Evolutionary conservation across 1,140 invertebrate species (phyloP).

Genomic region (Rhagoletis pomonella): DNA sequence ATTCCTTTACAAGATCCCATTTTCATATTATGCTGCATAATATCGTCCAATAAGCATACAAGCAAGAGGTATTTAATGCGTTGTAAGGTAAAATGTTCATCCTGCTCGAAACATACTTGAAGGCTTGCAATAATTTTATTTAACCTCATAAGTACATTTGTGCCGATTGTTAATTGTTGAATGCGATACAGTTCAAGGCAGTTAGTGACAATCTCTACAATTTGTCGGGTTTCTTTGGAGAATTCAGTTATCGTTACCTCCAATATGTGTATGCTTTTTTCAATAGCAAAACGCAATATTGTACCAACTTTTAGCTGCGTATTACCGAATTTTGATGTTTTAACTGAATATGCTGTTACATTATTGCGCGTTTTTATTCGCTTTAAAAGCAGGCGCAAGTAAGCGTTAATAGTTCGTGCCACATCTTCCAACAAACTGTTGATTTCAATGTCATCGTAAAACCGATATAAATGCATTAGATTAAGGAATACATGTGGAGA

Average conservation of each 20-base stretch:
- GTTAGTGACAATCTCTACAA: neutral
- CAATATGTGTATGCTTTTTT: conserved; percentile 14
- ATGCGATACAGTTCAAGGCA: neutral
- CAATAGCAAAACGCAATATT: neutral
- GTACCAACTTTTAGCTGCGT: conserved; percentile 42
- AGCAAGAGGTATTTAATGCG: conserved; percentile 16
- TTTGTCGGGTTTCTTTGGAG: neutral
- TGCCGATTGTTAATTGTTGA: neutral
- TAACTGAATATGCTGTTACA: neutral
- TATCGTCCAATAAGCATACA: conserved; percentile 29
- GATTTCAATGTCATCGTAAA: neutral
- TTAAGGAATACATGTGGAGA: conserved; percentile 63
- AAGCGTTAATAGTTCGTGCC: neutral
- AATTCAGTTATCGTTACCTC: neutral
- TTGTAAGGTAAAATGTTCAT: conserved; percentile 26
- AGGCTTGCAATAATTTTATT: neutral
- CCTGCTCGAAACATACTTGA: conserved; percentile 8
- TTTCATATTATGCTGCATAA: neutral
- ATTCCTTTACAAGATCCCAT: neutral
- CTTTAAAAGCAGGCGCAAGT: neutral
- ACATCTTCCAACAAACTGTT: neutral
- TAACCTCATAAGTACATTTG: neutral
- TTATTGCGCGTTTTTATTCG: conserved; percentile 6
- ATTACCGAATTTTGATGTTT: neutral
- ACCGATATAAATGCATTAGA: conserved; percentile 62